A percentile compares a stretch with the other conserved stretches of the same genome.
phyloP scores from a whole-genome alignment of 1,140 invertebrate genomes.

The Papilio dardanus region DNA sequence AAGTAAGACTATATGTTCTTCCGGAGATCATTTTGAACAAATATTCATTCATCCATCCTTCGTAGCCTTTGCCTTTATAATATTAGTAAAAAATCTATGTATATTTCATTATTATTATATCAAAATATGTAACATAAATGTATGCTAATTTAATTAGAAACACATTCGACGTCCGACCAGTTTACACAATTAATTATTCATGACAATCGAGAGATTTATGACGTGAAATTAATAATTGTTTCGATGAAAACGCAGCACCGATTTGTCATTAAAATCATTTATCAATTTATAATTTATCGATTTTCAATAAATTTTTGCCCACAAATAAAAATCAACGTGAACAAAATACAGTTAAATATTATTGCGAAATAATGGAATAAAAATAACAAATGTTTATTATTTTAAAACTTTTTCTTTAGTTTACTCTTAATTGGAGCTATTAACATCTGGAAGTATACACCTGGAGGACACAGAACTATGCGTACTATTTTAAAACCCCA shows the following conservation, averaged over 20 bases:
- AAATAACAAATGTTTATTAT: too few species aligned
- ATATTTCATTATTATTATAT: conserved; percentile 4
- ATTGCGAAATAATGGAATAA: too few species aligned
- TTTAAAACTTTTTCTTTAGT: too few species aligned
- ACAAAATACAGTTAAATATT: background rate
- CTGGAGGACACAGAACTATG: conserved; percentile 43
- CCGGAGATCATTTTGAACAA: too few species aligned
- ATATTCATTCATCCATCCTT: too few species aligned
- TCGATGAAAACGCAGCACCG: conserved; percentile 33
- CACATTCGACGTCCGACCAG: conserved; percentile 26
- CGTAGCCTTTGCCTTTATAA: background rate
- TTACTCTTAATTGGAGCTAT: too few species aligned
- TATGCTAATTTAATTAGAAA: conserved; percentile 37
- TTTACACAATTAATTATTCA: conserved; percentile 37
- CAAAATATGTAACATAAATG: conserved; percentile 10
- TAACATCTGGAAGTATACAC: background rate
- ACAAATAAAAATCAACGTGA: conserved; percentile 6
- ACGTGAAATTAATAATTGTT: conserved; percentile 37
- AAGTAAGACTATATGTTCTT: too few species aligned
- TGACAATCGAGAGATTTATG: conserved; percentile 35
- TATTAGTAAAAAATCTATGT: background rate
- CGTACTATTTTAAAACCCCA: conserved; percentile 51
- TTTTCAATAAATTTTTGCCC: conserved; percentile 12
- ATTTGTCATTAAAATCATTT: conserved; percentile 33
- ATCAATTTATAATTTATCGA: conserved; percentile 3